Base-by-base conservation (phyloP, 2,888 invertebrate species). In the Pedicia rivosa region DNA sequence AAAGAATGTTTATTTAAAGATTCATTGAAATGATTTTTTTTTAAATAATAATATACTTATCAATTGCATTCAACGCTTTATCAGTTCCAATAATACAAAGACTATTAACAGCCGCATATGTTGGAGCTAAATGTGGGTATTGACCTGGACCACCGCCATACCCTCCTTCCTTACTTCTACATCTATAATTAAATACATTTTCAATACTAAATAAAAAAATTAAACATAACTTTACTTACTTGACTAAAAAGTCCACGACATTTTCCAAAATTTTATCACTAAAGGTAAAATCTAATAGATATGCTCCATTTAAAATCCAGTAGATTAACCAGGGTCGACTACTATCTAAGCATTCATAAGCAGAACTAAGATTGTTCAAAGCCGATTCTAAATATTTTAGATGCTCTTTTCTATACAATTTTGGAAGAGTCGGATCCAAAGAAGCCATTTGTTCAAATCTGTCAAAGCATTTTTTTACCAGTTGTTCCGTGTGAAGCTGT, bases 241-340 rank as follows among this genome's bases (percentile, higher is more conserved):
- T 73, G 41, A 49, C 60, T 43, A 79, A 57, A 54, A 79, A 79
- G 35, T 65, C 56, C 12, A 67, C 64, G 40, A 78, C 63, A 38
- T 64, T 59, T 25, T 64, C 60, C 42, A 70, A 64, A 8, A 65
- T 62, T 17, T 65, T 65, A 24, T 70, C 66, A 8, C 70, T 63
- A 39, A 83, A 61, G 40, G 66, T 63, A 43, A 71, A 69, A 43
- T 73, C 75, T 24, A 91, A 60, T 43, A 95, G 63, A 55, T 83
- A 78, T 25, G 97, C 65, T 5, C 88, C 75, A 64, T 98, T 92
- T 24, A 95, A 59, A 43, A 87, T 88, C 98, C 98, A 99, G 56
- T 94, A 99, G 50, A 90, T 78, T 42, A 97, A 66, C 98, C 98
- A 98, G 6, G 97, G 79, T 49, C 94, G 74, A 58, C 94, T 95